These are phyloP conservation scores for Drosophila kanapiae DNA, from an alignment of 1,140 invertebrate genomes.

Conservation along the genomic window DNA sequence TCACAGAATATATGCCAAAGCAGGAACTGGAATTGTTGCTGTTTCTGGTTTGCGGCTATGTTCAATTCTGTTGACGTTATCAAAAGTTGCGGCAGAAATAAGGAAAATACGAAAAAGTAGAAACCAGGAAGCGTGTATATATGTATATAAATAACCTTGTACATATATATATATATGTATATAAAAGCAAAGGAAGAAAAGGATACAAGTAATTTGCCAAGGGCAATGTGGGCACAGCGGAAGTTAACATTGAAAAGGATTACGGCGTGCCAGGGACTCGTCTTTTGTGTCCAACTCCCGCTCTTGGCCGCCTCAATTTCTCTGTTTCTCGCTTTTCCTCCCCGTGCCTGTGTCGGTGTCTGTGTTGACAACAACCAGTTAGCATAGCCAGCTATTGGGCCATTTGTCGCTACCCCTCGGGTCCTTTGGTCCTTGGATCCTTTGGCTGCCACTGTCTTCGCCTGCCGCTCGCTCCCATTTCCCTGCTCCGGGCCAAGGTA, in stretches of 20 bases:
- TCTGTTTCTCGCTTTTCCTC: neutral
- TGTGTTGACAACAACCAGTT: constrained; percentile 62
- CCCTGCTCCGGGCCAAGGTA: constrained; percentile 54
- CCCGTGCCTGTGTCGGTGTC: constrained; percentile 1
- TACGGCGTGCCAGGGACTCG: constrained; percentile 64
- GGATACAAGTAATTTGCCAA: constrained; percentile 78
- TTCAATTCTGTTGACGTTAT: constrained; percentile 80
- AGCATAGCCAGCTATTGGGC: constrained; percentile 58
- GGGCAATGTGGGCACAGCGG: constrained; percentile 69
- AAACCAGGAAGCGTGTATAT: constrained; percentile 15
- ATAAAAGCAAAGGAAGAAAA: constrained; percentile 55
- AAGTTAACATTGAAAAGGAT: constrained; percentile 83
- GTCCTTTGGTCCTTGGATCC: constrained; percentile 30
- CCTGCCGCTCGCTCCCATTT: constrained; percentile 25
- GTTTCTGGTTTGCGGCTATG: constrained; percentile 71
- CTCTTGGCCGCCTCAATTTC: constrained; percentile 8
- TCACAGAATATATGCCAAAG: constrained; percentile 64
- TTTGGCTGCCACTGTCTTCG: constrained; percentile 34
- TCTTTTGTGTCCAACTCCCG: constrained; percentile 54
- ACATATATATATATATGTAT: neutral
- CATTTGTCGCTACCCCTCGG: constrained; percentile 50
- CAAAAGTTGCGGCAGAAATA: constrained; percentile 69
- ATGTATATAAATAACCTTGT: neutral
- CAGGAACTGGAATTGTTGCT: constrained; percentile 42
- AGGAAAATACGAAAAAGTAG: constrained; percentile 22